Conservation (phyloP, 1,140 invertebrate species). For the Listronotus bonariensis region DNA sequence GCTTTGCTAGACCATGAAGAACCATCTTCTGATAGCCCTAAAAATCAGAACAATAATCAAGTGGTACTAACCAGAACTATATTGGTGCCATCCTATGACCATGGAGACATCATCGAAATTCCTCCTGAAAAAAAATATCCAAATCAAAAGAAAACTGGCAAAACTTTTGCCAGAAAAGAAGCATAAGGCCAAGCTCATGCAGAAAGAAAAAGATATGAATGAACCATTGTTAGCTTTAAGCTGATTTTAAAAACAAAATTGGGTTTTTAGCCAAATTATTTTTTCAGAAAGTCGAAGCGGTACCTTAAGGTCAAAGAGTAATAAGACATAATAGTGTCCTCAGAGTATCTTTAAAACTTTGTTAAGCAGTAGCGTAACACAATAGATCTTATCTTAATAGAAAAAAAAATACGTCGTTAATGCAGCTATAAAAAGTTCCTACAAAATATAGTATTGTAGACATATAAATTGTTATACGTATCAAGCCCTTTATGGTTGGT, state of each 20-base stretch:
- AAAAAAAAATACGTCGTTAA: too few species aligned
- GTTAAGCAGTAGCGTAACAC: too few species aligned
- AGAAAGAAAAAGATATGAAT: slow-evolving; percentile 58
- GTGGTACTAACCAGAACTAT: slow-evolving; percentile 2
- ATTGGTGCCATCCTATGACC: slow-evolving; percentile 35
- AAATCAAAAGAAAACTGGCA: slow-evolving; percentile 68
- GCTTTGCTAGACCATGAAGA: slow-evolving; percentile 69
- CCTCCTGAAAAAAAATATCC: slow-evolving; percentile 61
- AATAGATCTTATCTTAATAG: too few species aligned
- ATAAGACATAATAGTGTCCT: too few species aligned
- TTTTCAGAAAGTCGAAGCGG: too few species aligned
- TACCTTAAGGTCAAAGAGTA: too few species aligned
- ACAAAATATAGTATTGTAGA: too few species aligned
- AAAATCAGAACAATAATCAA: slow-evolving; percentile 28
- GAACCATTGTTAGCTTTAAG: slow-evolving; percentile 72
- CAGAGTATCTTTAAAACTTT: too few species aligned
- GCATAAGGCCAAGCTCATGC: slow-evolving; percentile 60
- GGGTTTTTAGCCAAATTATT: not conserved
- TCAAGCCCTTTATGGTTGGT: too few species aligned
- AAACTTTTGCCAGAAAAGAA: slow-evolving; percentile 68
- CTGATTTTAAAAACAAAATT: slow-evolving; percentile 51
- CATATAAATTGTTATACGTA: too few species aligned
- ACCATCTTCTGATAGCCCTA: slow-evolving; percentile 45
- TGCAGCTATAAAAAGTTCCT: too few species aligned
- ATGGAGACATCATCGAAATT: slow-evolving; percentile 41